Evolutionary conservation across 2,797 vertebrate genomes (phyloP), one percentile per base, ranked within the genome.

Genomic region (Chanos chanos): DNA sequence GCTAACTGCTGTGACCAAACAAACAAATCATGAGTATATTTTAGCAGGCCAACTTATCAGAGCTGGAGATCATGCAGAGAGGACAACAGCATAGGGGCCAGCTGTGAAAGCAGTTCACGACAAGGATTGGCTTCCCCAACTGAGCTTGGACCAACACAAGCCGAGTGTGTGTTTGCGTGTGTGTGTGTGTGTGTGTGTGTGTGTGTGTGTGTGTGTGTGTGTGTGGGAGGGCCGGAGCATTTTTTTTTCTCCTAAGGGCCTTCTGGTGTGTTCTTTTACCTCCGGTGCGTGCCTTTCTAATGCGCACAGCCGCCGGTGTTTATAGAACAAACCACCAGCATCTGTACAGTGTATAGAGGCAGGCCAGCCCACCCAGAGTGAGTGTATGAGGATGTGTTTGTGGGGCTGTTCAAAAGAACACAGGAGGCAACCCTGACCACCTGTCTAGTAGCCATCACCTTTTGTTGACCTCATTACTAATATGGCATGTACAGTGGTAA

Each of bases 321-420:
- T 61, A 47, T 36, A 58, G 48, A 73, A 63, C 47, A 66, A 61
- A 54, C 48, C 19, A 39, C 31, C 54, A n/a, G 52, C 41, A 68
- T 53, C 52, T 45, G 36, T 45, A 60, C 4, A 18, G 47, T 37
- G 37, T n/a, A n/a, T n/a, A 24, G 24, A 49, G 37, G n/a, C 5
- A 7, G 61, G 28, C 30, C 12, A 9, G 57, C 58, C 54, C 68
- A 76, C 64, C 64, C 74, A 74, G 50, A 3, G 33, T 33, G 55
- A 15, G 30, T 48, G 7, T 2, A 3, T 37, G 40, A 19, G 25
- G n/a, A n/a, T 28, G 30, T 57, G 48, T 54, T 50, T 9, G 33
- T 24, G 52, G 5, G 40, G 31, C 43, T 24, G 31, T 16, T 53
- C 8, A 34, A 36, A 34, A 36, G 9, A 13, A 9, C 3, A 19